Percentiles rank a stretch among this genome's conserved stretches.
Evolutionary conservation across 1,140 invertebrate genomes (phyloP).

Genomic region (Cryptotermes secundus): DNA sequence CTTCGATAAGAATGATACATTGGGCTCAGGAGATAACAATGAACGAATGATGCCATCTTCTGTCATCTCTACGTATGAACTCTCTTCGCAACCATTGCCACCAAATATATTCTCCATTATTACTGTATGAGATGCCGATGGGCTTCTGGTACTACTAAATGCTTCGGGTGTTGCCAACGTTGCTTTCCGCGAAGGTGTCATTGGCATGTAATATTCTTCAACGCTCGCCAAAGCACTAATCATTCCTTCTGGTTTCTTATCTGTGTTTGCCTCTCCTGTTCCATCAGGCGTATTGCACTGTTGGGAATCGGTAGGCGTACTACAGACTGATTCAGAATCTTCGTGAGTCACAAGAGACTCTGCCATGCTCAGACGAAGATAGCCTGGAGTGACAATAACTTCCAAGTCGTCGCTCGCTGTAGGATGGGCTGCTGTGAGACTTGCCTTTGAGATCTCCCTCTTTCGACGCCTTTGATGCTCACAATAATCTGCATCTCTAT

Average conservation of each 20-base stretch:
- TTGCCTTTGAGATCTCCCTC: slow-evolving; percentile 37
- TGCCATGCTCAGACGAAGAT: slow-evolving; percentile 46
- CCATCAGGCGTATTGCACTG: slow-evolving; percentile 30
- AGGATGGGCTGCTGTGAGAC: slow-evolving; percentile 44
- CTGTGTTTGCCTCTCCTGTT: slow-evolving; percentile 27
- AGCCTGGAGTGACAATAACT: slow-evolving; percentile 41
- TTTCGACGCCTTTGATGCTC: slow-evolving; percentile 29
- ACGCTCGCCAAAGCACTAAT: slow-evolving; percentile 41
- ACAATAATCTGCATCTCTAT: too few species aligned
- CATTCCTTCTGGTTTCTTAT: slow-evolving; percentile 35
- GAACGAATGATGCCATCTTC: slow-evolving; percentile 56
- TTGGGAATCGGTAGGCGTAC: slow-evolving; percentile 37
- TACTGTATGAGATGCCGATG: slow-evolving; percentile 40
- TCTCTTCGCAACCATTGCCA: slow-evolving; percentile 60
- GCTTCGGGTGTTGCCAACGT: slow-evolving; percentile 52
- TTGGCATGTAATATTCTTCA: slow-evolving; percentile 83
- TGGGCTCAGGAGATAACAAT: slow-evolving; percentile 48
- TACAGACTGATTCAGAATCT: slow-evolving; percentile 44
- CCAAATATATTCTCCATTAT: slow-evolving; percentile 40
- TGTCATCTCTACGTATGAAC: slow-evolving; percentile 83
- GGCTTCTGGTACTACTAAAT: slow-evolving; percentile 46
- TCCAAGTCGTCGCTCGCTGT: slow-evolving; percentile 51
- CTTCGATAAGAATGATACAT: slow-evolving; percentile 24
- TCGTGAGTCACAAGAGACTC: slow-evolving; percentile 49
- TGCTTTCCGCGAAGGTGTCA: slow-evolving; percentile 73